These are phyloP conservation scores for Scotopteryx bipunctaria DNA, from an alignment of 2,888 invertebrate genomes.

Conservation along the genomic window DNA sequence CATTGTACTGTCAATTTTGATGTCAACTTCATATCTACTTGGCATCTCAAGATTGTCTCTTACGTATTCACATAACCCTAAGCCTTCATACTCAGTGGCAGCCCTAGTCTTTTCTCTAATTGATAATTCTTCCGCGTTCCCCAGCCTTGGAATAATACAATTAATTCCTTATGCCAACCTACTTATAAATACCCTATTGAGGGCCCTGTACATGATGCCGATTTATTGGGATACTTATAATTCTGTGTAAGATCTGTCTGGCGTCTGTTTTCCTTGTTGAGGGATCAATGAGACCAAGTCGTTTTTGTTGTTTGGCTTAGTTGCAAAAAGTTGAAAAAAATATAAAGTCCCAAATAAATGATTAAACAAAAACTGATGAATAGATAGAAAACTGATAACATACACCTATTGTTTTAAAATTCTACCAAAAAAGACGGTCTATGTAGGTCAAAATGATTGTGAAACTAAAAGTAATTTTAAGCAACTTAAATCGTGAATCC, in stretches of 20 bases:
- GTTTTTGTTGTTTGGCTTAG: no score
- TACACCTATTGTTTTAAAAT: no score
- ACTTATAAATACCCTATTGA: constrained; percentile 70
- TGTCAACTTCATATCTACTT: no score
- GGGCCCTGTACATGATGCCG: constrained; percentile 45
- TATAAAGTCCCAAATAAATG: no score
- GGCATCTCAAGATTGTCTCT: no score
- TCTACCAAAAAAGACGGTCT: no score
- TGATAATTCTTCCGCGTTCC: constrained; percentile 81
- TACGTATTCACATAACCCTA: not conserved
- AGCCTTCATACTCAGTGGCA: constrained; percentile 21
- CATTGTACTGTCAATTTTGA: no score
- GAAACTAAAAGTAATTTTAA: not conserved
- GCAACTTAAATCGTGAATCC: not conserved
- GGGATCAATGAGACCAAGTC: not conserved
- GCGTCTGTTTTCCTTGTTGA: constrained; percentile 6
- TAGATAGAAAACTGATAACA: no score
- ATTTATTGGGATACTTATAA: constrained; percentile 19
- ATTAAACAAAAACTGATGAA: no score
- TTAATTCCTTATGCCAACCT: constrained; percentile 78
- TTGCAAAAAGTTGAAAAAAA: no score
- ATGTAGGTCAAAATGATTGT: no score
- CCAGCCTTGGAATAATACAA: constrained; percentile 80
- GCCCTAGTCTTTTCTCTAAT: constrained; percentile 69
- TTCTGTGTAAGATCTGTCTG: constrained; percentile 1